phyloP scores from a whole-genome alignment of 2,113 vertebrate species.

The Sterna hirundo region DNA sequence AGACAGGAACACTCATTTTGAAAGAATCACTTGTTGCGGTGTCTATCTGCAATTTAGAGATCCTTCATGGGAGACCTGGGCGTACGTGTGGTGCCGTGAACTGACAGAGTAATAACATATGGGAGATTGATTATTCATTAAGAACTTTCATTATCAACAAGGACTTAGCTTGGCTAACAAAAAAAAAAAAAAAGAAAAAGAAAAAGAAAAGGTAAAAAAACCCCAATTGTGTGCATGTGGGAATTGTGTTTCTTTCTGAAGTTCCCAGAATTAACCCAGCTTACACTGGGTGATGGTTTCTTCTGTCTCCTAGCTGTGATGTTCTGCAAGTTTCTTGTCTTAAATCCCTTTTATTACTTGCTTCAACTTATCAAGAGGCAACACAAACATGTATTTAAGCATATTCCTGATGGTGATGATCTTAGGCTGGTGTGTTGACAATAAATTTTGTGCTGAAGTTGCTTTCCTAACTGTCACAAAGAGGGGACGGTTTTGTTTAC shows the following conservation, averaged over 20 bases:
- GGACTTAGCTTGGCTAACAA: not conserved
- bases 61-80: not conserved
- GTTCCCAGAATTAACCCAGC: not conserved
- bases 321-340: not conserved
- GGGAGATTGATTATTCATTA: not conserved
- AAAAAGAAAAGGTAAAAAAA: not conserved
- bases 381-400: not conserved
- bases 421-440: not conserved
- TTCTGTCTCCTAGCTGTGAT: not conserved
- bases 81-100: not conserved
- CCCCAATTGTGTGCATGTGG: not conserved
- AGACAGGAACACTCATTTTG: not conserved
- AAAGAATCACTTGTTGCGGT: not conserved
- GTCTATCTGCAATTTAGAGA: not conserved
- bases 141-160: not conserved
- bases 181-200: not conserved
- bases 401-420: not conserved
- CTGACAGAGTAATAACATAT: not conserved
- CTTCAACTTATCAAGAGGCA: not conserved
- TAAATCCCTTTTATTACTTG: not conserved
- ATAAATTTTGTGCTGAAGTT: not conserved
- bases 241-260: not conserved
- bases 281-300: not conserved
- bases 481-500: rapidly evolving
- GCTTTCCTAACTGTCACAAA: not conserved